Evolutionary conservation across 2,797 vertebrate species (phyloP).

Genomic region (Parotocinclus haroldoi): DNA sequence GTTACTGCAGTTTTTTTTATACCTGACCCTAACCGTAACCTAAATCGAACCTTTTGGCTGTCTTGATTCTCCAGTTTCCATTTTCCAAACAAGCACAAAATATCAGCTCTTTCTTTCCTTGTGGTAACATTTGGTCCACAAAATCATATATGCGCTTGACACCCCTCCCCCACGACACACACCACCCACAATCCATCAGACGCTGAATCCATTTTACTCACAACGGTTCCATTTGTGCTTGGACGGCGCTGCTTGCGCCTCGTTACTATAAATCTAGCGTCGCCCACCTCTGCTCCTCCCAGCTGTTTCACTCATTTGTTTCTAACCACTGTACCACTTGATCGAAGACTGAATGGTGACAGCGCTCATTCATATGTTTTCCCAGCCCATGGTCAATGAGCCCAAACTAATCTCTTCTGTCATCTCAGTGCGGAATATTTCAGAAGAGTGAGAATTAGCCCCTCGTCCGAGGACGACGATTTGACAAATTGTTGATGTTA

Average conservation of each 20-base stretch:
- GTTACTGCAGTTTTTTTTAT: too few relatives aligned
- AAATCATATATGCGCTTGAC: neutral
- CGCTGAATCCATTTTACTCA: slow-evolving; percentile 58
- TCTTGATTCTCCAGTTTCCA: too few relatives aligned
- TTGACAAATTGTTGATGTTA: slow-evolving; percentile 18
- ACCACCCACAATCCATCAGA: slow-evolving; percentile 68
- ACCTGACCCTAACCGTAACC: too few relatives aligned
- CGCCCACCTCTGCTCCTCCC: slow-evolving; percentile 57
- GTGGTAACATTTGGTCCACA: too few relatives aligned
- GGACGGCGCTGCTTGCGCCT: slow-evolving; percentile 63
- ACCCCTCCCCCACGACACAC: slow-evolving; percentile 54
- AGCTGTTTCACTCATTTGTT: slow-evolving; percentile 60
- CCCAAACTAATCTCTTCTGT: slow-evolving; percentile 57
- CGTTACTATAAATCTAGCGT: slow-evolving; percentile 65
- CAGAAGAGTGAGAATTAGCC: slow-evolving; percentile 24
- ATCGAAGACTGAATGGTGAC: slow-evolving; percentile 50
- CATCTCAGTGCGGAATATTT: slow-evolving; percentile 55
- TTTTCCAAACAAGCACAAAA: too few relatives aligned
- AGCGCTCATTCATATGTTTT: slow-evolving; percentile 48
- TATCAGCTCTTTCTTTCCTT: too few relatives aligned
- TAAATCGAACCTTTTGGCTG: too few relatives aligned
- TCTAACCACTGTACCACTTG: slow-evolving; percentile 59
- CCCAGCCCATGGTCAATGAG: slow-evolving; percentile 53
- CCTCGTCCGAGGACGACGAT: slow-evolving; percentile 6
- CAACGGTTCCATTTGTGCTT: slow-evolving; percentile 60